phyloP scores from a whole-genome alignment of 2,113 vertebrate species.

The Sarotherodon lohbergeri region DNA sequence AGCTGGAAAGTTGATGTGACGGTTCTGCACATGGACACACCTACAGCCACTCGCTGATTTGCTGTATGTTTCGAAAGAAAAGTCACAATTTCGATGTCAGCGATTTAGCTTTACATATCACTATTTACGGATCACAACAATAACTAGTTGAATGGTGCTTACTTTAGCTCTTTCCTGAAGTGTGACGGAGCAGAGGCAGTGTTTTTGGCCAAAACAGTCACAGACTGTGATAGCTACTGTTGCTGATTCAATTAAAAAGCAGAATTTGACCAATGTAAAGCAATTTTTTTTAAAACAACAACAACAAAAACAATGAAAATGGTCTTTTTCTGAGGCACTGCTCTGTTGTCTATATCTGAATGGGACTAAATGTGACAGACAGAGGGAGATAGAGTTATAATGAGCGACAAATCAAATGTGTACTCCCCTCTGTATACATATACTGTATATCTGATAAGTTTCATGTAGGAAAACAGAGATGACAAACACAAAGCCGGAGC shows the following conservation, averaged over 20 bases:
- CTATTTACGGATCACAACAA: not conserved
- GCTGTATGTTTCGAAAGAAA: not conserved
- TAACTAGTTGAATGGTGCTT: not conserved
- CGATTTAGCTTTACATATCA: not conserved
- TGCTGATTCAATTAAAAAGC: not conserved
- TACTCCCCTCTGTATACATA: not conserved
- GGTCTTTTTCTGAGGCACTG: not conserved
- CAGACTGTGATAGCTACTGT: not conserved
- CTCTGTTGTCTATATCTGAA: not conserved
- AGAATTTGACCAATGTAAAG: not conserved
- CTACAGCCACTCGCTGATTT: not conserved
- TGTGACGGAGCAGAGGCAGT: not conserved
- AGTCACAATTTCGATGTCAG: not conserved
- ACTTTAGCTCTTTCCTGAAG: not conserved
- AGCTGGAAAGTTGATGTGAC: not conserved
- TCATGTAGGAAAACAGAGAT: conserved; percentile 13
- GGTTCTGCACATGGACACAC: not conserved
- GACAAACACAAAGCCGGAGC: conserved; percentile 27
- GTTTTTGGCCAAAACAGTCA: not conserved
- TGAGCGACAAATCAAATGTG: conserved; percentile 1
- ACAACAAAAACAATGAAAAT: not conserved
- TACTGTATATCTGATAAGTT: conserved; percentile 16
- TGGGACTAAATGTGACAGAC: not conserved
- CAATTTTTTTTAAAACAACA: not conserved
- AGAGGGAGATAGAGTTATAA: not conserved